Conservation (phyloP, 2,888 invertebrate species). For the Torymus texanus region DNA sequence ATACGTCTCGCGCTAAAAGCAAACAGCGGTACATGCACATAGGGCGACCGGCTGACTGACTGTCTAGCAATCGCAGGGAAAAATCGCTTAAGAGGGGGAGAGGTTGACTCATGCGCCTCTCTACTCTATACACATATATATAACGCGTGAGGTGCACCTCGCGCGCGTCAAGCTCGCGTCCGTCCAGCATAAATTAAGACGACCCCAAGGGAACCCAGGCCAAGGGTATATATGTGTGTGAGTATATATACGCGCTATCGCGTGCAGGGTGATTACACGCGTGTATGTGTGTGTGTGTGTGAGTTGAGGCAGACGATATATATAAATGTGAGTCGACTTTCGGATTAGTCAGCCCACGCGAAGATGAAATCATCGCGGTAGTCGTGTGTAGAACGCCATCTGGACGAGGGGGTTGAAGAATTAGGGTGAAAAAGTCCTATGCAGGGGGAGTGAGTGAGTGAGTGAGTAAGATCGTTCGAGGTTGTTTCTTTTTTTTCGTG, state of each 20-base stretch:
- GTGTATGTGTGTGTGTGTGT: neutral
- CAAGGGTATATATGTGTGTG: neutral
- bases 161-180: neutral
- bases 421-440: too few relatives aligned
- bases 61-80: constrained; percentile 5
- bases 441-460: too few relatives aligned
- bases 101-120: constrained; percentile 36
- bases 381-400: constrained; percentile 24
- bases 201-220: too few relatives aligned
- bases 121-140: neutral
- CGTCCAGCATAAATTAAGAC: constrained; percentile 20
- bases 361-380: constrained; percentile 47
- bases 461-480: too few relatives aligned
- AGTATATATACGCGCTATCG: constrained; percentile 14
- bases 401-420: neutral
- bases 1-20: constrained; percentile 10
- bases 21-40: neutral
- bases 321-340: neutral
- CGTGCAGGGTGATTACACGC: neutral
- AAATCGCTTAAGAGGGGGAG: neutral
- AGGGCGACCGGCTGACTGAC: too few relatives aligned
- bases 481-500: too few relatives aligned
- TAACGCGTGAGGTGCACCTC: neutral
- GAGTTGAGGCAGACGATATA: neutral
- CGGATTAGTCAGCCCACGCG: constrained; percentile 45